Evolutionary conservation across 2,797 vertebrate genomes (phyloP).

Genomic region (Oreochromis grahami): DNA sequence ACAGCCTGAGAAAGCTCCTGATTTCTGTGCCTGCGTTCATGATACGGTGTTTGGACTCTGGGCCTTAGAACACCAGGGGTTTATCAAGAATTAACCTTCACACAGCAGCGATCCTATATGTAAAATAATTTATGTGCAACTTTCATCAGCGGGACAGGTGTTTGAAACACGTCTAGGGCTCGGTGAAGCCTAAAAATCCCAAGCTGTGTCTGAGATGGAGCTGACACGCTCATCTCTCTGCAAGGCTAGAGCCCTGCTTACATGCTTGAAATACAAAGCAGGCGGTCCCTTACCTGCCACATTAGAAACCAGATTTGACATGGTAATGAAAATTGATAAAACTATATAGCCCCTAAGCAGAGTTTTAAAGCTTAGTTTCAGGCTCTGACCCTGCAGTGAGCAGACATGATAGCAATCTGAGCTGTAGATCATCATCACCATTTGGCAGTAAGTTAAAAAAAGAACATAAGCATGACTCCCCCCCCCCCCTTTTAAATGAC

Average conservation of each 20-base stretch:
- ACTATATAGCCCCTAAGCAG: constrained; percentile 24
- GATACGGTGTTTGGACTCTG: constrained; percentile 36
- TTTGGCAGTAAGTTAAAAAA: background rate
- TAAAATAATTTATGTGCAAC: constrained; percentile 65
- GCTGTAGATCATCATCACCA: constrained; percentile 5
- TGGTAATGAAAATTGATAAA: constrained; percentile 46
- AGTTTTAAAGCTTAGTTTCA: constrained; percentile 12
- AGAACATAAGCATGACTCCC: background rate
- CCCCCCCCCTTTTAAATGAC: background rate
- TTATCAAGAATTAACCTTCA: constrained; percentile 61
- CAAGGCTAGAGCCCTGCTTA: constrained; percentile 30
- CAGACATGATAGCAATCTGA: background rate
- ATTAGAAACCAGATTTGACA: constrained; percentile 38
- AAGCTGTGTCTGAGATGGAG: constrained; percentile 60
- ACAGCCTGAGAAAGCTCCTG: constrained; percentile 32
- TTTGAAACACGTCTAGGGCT: constrained; percentile 37
- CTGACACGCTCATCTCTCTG: constrained; percentile 49
- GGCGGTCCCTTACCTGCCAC: constrained; percentile 56
- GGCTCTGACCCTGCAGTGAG: background rate
- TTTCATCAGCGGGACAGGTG: constrained; percentile 63
- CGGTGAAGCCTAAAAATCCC: constrained; percentile 48
- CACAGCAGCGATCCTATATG: constrained; percentile 55
- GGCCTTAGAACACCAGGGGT: constrained; percentile 30
- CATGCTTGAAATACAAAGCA: constrained; percentile 52
- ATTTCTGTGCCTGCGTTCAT: constrained; percentile 48